These are phyloP conservation scores for Drosophila ercepeae DNA, from an alignment of 1,140 invertebrate species.

Conservation along the genomic window DNA sequence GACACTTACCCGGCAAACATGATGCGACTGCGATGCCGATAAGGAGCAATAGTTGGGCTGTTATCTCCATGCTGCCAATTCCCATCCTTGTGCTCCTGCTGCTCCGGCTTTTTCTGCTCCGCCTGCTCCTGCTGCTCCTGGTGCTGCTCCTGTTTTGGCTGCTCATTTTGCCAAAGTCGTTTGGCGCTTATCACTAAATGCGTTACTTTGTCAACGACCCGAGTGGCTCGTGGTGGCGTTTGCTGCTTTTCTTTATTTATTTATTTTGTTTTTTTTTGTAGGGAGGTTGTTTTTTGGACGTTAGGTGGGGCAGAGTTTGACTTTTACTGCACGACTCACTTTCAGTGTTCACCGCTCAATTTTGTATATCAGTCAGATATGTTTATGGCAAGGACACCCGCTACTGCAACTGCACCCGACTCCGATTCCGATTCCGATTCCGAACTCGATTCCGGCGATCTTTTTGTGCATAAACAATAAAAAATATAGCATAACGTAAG, in stretches of 20 bases:
- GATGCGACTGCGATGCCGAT: slow-evolving; percentile 76
- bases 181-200: slow-evolving; percentile 66
- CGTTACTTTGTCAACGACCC: slow-evolving; percentile 78
- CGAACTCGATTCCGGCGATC: slow-evolving; percentile 16
- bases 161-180: slow-evolving; percentile 67
- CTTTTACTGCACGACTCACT: slow-evolving; percentile 57
- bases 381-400: slow-evolving; percentile 26
- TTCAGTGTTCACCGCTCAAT: slow-evolving; percentile 48
- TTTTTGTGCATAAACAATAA: slow-evolving; percentile 53
- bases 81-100: slow-evolving; percentile 11
- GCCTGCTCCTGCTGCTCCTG: slow-evolving; percentile 17
- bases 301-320: slow-evolving; percentile 51
- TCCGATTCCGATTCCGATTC: neutral
- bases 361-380: slow-evolving; percentile 30
- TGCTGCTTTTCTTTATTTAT: neutral
- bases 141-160: slow-evolving; percentile 33
- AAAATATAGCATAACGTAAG: slow-evolving; percentile 55
- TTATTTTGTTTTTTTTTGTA: slow-evolving; percentile 3
- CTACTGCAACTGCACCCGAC: slow-evolving; percentile 7
- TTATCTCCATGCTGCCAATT: slow-evolving; percentile 45
- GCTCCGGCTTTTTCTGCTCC: slow-evolving; percentile 10
- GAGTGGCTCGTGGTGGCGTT: slow-evolving; percentile 36
- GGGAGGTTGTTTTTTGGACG: slow-evolving; percentile 28
- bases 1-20: slow-evolving; percentile 76
- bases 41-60: slow-evolving; percentile 71